Percentiles rank a stretch among this genome's conserved stretches.
Conservation (phyloP, 2,888 invertebrate genomes). For the Maniola hyperantus region DNA sequence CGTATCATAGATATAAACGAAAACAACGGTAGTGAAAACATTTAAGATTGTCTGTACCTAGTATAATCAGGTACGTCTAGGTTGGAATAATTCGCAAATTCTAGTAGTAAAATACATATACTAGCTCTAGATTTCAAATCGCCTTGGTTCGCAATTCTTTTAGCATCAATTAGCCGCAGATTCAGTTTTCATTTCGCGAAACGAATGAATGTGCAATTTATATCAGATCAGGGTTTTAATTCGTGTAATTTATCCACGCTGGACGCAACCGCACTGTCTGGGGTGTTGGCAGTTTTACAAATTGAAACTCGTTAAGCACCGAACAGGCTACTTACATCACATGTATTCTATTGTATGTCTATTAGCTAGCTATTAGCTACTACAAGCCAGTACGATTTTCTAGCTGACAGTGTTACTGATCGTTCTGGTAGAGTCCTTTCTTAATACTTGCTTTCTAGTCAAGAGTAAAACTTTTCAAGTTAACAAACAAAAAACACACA, state of each 20-base stretch:
- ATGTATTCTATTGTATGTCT: conserved; percentile 1
- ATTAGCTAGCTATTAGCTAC: not conserved
- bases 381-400: not conserved
- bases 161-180: conserved; percentile 14
- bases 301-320: conserved; percentile 28
- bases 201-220: conserved; percentile 19
- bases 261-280: conserved; percentile 23
- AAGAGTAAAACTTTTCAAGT: too few species aligned
- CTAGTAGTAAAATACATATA: too few species aligned
- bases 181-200: conserved; percentile 17
- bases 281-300: conserved; percentile 32
- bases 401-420: not conserved
- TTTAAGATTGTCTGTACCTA: too few species aligned
- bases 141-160: not conserved
- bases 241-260: conserved; percentile 28
- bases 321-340: conserved; percentile 24
- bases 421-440: not conserved
- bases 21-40: too few species aligned
- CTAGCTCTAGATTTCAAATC: not conserved
- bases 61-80: too few species aligned
- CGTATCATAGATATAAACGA: too few species aligned
- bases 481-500: too few species aligned
- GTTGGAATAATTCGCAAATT: too few species aligned
- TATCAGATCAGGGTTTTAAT: conserved; percentile 31
- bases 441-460: not conserved